A percentile compares a stretch with the other conserved stretches of the same genome.
Evolutionary conservation across 2,113 vertebrate genomes (phyloP).

Genomic region (Anoura caudifer): DNA sequence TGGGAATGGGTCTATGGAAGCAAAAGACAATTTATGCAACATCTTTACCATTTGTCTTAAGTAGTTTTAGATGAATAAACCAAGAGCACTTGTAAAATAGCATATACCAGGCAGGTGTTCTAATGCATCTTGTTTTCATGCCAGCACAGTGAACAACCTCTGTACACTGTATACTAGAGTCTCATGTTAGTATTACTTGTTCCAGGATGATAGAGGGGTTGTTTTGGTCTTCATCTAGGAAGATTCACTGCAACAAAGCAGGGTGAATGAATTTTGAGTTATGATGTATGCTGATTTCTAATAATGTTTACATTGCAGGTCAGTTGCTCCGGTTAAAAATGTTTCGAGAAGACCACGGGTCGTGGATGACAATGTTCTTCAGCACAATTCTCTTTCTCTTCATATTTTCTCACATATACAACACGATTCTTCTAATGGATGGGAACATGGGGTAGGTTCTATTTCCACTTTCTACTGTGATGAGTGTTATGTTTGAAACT

Average conservation of each 20-base stretch:
- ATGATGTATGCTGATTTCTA: neutral
- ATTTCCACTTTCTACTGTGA: conserved; percentile 45
- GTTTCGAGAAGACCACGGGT: conserved; percentile 98
- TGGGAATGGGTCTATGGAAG: neutral
- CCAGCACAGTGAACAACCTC: neutral
- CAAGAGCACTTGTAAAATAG: neutral
- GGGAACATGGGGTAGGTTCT: conserved; percentile 93
- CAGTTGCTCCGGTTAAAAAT: conserved; percentile 95
- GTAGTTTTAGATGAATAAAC: neutral
- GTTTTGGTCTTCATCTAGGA: neutral
- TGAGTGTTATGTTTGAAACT: conserved; percentile 28
- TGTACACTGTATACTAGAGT: no score
- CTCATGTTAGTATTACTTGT: neutral
- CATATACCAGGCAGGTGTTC: neutral
- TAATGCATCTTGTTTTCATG: neutral
- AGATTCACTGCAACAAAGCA: neutral
- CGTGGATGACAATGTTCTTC: conserved; percentile 99
- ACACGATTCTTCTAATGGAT: conserved; percentile 93
- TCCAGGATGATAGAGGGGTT: neutral
- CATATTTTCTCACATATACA: conserved; percentile 99
- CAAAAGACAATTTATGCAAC: neutral
- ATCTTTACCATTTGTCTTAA: neutral
- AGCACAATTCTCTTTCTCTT: conserved; percentile 98
- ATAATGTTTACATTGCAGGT: conserved; percentile 82
- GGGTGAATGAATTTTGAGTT: neutral